Evolutionary conservation across 2,888 invertebrate species (phyloP).

Genomic region (Vesta saturnalis): DNA sequence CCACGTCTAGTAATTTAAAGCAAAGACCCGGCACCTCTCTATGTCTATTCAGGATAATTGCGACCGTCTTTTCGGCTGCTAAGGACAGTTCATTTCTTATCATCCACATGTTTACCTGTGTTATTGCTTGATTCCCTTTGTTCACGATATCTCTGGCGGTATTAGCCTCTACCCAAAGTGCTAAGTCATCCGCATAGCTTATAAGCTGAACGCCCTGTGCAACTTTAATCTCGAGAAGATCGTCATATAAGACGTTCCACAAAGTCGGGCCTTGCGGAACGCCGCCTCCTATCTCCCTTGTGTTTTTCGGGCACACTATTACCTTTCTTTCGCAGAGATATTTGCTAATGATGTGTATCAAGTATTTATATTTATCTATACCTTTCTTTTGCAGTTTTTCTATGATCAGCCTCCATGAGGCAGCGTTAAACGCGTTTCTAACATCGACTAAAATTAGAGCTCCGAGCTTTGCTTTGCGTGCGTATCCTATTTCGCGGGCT

Average conservation of each 20-base stretch:
- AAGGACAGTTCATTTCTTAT: background rate
- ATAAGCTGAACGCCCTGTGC: conserved; percentile 17
- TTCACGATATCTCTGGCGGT: background rate
- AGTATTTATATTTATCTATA: background rate
- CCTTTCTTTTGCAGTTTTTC: background rate
- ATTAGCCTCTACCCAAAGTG: background rate
- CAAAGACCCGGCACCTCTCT: background rate
- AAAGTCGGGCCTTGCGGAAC: conserved; percentile 16
- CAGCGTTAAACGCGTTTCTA: background rate
- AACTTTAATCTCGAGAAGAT: conserved; percentile 12
- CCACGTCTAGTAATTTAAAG: background rate
- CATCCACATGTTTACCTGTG: background rate
- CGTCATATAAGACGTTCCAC: conserved; percentile 16
- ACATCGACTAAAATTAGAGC: background rate
- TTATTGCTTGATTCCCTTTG: too few species aligned
- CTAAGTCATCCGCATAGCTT: conserved; percentile 24
- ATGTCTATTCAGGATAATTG: background rate
- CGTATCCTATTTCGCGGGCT: background rate
- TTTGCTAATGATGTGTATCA: background rate
- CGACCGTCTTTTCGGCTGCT: background rate
- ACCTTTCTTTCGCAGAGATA: background rate
- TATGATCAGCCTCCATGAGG: background rate
- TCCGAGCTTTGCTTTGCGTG: background rate
- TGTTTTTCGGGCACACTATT: background rate
- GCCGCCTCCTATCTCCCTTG: background rate